Evolutionary conservation across 2,888 invertebrate genomes (phyloP), one percentile per base, ranked within the genome.

Genomic region (Watsonalla cultraria): DNA sequence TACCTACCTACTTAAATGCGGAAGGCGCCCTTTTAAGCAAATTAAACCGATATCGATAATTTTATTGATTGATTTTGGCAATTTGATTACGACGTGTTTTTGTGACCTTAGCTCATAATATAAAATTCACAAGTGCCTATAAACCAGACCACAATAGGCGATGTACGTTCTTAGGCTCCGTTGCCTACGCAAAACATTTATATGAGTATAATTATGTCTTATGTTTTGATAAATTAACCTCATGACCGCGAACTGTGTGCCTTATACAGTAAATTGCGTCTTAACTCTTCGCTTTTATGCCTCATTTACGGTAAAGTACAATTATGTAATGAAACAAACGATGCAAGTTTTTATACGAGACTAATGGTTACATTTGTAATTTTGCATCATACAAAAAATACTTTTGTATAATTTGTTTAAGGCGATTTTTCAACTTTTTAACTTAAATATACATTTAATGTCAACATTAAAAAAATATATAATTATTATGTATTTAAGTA

Each of bases 191-290:
- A 48, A 13, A 37, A 14, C 7, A 42, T 42, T 6, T 11, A 42
- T 42, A 42, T 42, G 42, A 7, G 42, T 42, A 37, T 37, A 37
- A 37, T 37, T 37, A 37, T 37, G 37, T 37, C 9, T 8, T 39
- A 49, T 37, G 6, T 14, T 15, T 37, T 49, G 37, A 39, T 49
- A 37, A 49, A 49, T 37, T 37, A 15, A 39, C 37, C 9, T 49
- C 15, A 49, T 37, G 39, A 49, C 46, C 37, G 9, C 14, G 48
- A 48, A 37, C 49, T 14, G 9, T 9, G 39, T 39, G n/a, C 49
- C 49, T 11, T 49, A 48, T 11, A 49, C 37, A 49, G 49, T 15
- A 39, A 39, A 49, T 49, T 49, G 15, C 49, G 49, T 15, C 37
- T 49, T 37, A 49, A 14, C 49, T 37, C 49, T 8, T 34, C 47